Evolutionary conservation across 2,888 invertebrate species (phyloP).

Genomic region (Agrotis segetum): DNA sequence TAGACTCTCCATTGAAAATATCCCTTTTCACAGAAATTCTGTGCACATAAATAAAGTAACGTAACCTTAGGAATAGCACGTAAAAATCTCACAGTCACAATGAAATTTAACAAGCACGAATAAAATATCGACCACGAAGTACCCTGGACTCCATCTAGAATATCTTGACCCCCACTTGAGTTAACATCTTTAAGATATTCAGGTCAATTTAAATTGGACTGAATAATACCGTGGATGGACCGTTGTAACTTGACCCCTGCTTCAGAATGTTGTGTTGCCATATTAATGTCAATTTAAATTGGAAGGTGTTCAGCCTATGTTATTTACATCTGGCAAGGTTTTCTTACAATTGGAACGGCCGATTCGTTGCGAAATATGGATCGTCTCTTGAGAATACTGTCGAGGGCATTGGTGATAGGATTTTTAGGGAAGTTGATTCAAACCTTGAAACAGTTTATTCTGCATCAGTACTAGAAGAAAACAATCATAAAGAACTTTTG

Average conservation of each 20-base stretch:
- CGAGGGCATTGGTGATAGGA: constrained; percentile 67
- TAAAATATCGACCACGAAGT: constrained; percentile 85
- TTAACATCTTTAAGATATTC: constrained; percentile 27
- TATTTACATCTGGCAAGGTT: constrained; percentile 80
- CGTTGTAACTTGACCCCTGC: constrained; percentile 37
- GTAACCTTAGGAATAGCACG: constrained; percentile 71
- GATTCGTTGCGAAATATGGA: constrained; percentile 86
- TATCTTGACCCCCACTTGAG: constrained; percentile 49
- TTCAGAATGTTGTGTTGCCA: constrained; percentile 11
- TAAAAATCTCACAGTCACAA: constrained; percentile 79
- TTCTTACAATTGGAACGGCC: constrained; percentile 83
- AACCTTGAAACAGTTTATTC: too few relatives aligned
- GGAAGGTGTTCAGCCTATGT: constrained; percentile 63
- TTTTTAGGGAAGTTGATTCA: constrained; percentile 50
- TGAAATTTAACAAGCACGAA: constrained; percentile 86
- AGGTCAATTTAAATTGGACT: constrained; percentile 54
- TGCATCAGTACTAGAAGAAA: too few relatives aligned
- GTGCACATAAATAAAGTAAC: constrained; percentile 72
- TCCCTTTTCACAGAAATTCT: constrained; percentile 27
- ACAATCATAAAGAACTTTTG: too few relatives aligned
- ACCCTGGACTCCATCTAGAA: constrained; percentile 71
- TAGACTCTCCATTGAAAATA: constrained; percentile 1
- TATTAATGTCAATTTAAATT: constrained; percentile 45
- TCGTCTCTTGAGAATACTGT: constrained; percentile 81
- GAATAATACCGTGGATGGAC: constrained; percentile 27